These are phyloP conservation scores for Erebia palarica DNA, from an alignment of 2,888 invertebrate species.

Conservation along the genomic window DNA sequence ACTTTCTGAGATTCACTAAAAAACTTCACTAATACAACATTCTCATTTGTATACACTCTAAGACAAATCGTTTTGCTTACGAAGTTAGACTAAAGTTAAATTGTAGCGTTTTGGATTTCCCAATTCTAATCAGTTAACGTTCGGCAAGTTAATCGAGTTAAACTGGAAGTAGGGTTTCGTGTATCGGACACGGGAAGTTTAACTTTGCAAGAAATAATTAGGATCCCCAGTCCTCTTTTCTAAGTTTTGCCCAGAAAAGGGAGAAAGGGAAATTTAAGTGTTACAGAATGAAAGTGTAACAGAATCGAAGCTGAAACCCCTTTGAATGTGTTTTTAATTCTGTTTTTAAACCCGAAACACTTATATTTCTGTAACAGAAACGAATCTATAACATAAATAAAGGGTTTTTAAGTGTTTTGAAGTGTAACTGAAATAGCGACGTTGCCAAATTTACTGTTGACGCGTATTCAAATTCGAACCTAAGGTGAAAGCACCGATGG, in stretches of 20 bases:
- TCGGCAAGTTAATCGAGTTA: slow-evolving; percentile 28
- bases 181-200: slow-evolving; percentile 28
- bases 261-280: too few species aligned
- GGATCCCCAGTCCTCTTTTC: slow-evolving; percentile 23
- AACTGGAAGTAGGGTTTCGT: slow-evolving; percentile 27
- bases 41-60: slow-evolving; percentile 1
- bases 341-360: too few species aligned
- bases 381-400: too few species aligned
- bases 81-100: slow-evolving; percentile 25
- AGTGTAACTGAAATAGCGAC: too few species aligned
- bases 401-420: too few species aligned
- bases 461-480: too few species aligned
- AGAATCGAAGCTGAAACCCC: too few species aligned
- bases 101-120: slow-evolving; percentile 31
- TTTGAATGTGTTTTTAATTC: too few species aligned
- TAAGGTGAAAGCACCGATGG: too few species aligned
- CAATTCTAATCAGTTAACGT: slow-evolving; percentile 33
- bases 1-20: neutral
- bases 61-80: slow-evolving; percentile 12
- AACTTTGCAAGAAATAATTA: slow-evolving; percentile 26
- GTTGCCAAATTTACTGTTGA: too few species aligned
- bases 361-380: too few species aligned
- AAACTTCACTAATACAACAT: slow-evolving; percentile 1
- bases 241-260: neutral
- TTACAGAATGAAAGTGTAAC: too few species aligned